Conservation (phyloP, 2,888 invertebrate species). For the Leptodirus hochenwartii region DNA sequence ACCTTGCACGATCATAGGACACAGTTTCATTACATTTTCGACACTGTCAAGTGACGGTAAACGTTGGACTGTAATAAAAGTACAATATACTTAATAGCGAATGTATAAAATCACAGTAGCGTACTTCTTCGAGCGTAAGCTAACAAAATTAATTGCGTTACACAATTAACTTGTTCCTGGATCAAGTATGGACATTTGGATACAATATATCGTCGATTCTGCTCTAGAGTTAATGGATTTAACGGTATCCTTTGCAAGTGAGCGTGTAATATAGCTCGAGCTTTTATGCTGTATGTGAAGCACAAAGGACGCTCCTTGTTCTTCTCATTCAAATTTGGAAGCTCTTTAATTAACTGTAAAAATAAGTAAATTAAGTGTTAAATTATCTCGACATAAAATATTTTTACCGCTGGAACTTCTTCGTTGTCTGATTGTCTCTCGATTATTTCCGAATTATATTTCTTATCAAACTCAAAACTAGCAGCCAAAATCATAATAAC, state of each 20-base stretch:
- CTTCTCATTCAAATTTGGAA: slow-evolving; percentile 86
- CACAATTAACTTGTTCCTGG: slow-evolving; percentile 93
- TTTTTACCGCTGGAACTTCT: slow-evolving; percentile 70
- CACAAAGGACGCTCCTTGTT: slow-evolving; percentile 91
- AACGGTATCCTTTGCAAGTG: slow-evolving; percentile 75
- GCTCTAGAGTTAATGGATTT: slow-evolving; percentile 60
- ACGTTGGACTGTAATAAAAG: slow-evolving; percentile 43
- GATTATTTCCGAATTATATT: slow-evolving; percentile 84
- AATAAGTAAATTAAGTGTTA: slow-evolving; percentile 1
- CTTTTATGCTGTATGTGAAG: slow-evolving; percentile 79
- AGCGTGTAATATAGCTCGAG: slow-evolving; percentile 87
- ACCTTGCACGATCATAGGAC: slow-evolving; percentile 94
- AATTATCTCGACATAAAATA: not conserved
- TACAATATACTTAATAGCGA: slow-evolving; percentile 6
- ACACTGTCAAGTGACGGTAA: slow-evolving; percentile 83
- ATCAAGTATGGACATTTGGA: slow-evolving; percentile 88
- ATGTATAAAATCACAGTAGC: slow-evolving; percentile 16
- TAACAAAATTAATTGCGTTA: slow-evolving; percentile 80
- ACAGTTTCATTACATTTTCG: slow-evolving; percentile 93
- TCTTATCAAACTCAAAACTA: slow-evolving; percentile 88
- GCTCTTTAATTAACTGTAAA: slow-evolving; percentile 67
- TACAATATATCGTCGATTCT: slow-evolving; percentile 67
- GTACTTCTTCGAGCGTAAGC: slow-evolving; percentile 78
- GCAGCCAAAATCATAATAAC: slow-evolving; percentile 94
- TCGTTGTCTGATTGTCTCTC: slow-evolving; percentile 87